phyloP scores from a whole-genome alignment of 2,113 vertebrate species.

The Crypturellus undulatus region DNA sequence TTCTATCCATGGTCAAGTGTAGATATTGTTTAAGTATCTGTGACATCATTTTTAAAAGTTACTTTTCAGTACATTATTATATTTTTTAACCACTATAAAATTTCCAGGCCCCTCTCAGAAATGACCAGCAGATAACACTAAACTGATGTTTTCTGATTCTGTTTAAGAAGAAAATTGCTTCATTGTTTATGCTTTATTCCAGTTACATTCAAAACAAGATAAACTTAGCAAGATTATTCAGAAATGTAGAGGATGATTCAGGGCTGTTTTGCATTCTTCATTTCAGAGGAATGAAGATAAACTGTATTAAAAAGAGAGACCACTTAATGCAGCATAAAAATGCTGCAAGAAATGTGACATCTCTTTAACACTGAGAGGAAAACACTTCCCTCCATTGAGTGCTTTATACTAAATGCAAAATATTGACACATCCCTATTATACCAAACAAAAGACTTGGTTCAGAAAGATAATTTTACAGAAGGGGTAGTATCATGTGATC shows the following conservation, averaged over 20 bases:
- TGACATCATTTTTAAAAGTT: not conserved
- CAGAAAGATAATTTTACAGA: constrained; percentile 81
- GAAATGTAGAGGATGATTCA: constrained; percentile 57
- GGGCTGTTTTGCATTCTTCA: constrained; percentile 55
- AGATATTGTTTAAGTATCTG: not conserved
- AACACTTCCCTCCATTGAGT: constrained; percentile 78
- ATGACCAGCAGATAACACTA: not conserved
- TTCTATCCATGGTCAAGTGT: not conserved
- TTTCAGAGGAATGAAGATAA: constrained; percentile 58
- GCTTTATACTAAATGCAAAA: constrained; percentile 83
- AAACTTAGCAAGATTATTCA: constrained; percentile 49
- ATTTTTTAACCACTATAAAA: not conserved
- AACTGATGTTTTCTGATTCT: constrained; percentile 13
- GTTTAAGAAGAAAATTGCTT: constrained; percentile 21
- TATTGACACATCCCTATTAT: constrained; percentile 85
- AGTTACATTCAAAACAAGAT: constrained; percentile 58
- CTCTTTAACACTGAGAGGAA: constrained; percentile 77
- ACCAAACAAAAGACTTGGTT: constrained; percentile 81
- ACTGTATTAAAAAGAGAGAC: constrained; percentile 57
- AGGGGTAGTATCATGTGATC: constrained; percentile 81
- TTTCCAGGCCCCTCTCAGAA: constrained; percentile 30
- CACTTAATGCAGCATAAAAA: constrained; percentile 72
- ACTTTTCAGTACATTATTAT: not conserved
- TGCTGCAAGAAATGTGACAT: constrained; percentile 81
- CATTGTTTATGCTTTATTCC: constrained; percentile 63